A percentile compares a stretch with the other conserved stretches of the same genome.
These are phyloP conservation scores for Lepidiolamprologus cunningtoni DNA, from an alignment of 2,113 vertebrate species.

Conservation along the genomic window DNA sequence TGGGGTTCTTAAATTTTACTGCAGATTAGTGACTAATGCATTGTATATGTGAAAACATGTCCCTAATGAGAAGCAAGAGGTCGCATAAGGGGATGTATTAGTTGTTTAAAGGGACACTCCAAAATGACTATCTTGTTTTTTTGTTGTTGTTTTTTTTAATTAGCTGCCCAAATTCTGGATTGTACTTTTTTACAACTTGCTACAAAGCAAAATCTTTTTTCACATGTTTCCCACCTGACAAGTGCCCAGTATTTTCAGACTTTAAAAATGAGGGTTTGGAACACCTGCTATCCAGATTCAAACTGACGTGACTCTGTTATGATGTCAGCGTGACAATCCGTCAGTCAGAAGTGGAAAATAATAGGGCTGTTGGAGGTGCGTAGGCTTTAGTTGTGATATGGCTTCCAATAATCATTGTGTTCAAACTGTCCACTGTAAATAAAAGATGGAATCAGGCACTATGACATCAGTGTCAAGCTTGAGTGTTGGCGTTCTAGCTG, in stretches of 20 bases:
- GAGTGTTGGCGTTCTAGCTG: neutral
- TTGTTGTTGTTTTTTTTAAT: neutral
- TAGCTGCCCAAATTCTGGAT: neutral
- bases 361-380: neutral
- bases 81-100: neutral
- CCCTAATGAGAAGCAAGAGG: neutral
- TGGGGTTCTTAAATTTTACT: constrained; percentile 19
- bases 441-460: neutral
- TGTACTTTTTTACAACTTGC: neutral
- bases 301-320: neutral
- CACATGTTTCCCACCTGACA: neutral
- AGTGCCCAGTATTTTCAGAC: neutral
- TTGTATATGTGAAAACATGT: neutral
- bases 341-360: neutral
- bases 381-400: neutral
- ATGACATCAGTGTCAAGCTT: neutral
- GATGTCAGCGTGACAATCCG: neutral
- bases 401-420: neutral
- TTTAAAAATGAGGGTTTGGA: neutral
- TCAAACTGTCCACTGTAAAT: neutral
- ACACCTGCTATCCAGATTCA: neutral
- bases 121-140: neutral
- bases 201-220: neutral
- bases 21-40: neutral
- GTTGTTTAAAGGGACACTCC: neutral